phyloP scores from a whole-genome alignment of 2,113 vertebrate species.

The Catagonus wagneri region DNA sequence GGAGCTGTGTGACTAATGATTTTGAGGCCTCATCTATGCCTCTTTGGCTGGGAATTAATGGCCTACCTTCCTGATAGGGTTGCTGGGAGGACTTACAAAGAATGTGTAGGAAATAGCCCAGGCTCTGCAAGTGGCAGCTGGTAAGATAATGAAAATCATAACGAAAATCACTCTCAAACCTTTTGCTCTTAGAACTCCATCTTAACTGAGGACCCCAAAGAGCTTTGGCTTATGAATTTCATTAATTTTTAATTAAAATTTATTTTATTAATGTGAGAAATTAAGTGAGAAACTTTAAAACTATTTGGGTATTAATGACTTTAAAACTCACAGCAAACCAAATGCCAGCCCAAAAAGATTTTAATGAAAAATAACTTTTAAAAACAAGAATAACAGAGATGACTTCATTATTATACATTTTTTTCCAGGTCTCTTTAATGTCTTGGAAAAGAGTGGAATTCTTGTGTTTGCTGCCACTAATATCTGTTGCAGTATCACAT shows the following conservation, averaged over 20 bases:
- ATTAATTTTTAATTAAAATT: neutral
- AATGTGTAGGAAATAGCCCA: neutral
- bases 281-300: slow-evolving; percentile 18
- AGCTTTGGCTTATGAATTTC: neutral
- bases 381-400: slow-evolving; percentile 1
- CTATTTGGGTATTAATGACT: neutral
- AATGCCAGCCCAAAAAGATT: neutral
- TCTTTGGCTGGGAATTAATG: neutral
- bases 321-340: neutral
- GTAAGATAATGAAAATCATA: neutral
- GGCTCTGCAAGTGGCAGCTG: neutral
- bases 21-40: neutral
- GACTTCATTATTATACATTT: neutral
- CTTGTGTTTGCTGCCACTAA: neutral
- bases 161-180: neutral
- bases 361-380: neutral
- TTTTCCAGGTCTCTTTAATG: neutral
- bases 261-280: neutral
- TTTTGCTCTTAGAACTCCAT: neutral
- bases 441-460: neutral
- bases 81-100: neutral
- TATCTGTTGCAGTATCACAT: neutral
- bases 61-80: neutral
- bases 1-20: neutral
- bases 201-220: neutral